Conservation (phyloP, 2,888 invertebrate species). For the Galeruca laticollis region DNA sequence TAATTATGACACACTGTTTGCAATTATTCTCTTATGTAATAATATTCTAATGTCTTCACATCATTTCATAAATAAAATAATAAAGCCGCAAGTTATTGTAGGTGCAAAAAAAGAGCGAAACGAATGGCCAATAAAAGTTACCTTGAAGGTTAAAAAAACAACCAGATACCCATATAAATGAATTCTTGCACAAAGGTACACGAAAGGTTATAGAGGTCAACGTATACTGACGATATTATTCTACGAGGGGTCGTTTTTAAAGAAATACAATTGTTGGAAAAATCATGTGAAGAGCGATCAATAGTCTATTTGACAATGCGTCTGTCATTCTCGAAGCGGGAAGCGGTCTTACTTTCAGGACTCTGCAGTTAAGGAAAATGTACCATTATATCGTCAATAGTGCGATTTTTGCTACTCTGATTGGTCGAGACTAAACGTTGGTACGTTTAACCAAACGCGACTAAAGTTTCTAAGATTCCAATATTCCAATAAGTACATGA, state of each 20-base stretch:
- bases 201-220: neutral
- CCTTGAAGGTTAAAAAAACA: neutral
- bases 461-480: too few relatives aligned
- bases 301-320: too few relatives aligned
- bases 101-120: neutral
- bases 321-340: too few relatives aligned
- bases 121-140: neutral
- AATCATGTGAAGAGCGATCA: too few relatives aligned
- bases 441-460: too few relatives aligned
- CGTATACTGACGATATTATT: neutral
- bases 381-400: too few relatives aligned
- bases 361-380: too few relatives aligned
- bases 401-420: too few relatives aligned
- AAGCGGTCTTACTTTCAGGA: too few relatives aligned
- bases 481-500: too few relatives aligned
- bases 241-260: neutral
- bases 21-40: neutral
- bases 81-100: neutral
- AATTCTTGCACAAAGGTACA: neutral
- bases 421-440: too few relatives aligned
- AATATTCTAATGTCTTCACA: neutral
- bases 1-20: neutral
- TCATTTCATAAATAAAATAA: slow-evolving; percentile 4
- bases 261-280: neutral
- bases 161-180: neutral